Conservation (phyloP, 2,113 vertebrate genomes). For the Leptosomus discolor region DNA sequence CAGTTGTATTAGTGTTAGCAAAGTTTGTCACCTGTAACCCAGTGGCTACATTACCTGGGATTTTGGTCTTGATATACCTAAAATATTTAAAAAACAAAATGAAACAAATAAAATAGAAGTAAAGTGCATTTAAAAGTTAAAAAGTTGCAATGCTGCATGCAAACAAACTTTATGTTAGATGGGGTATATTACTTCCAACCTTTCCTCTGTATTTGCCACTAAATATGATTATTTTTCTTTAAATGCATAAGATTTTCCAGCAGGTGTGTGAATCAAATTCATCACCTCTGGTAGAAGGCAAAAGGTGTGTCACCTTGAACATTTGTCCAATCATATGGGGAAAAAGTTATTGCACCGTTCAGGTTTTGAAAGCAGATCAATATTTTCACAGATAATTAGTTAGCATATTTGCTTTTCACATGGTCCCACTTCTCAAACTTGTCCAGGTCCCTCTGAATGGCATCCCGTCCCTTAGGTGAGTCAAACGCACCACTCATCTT, state of each 20-base stretch:
- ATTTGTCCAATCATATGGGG: not conserved
- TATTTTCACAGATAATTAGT: not conserved
- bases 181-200: accelerated
- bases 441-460: no score
- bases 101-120: not conserved
- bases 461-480: no score
- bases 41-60: not conserved
- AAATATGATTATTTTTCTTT: not conserved
- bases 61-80: not conserved
- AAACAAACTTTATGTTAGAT: not conserved
- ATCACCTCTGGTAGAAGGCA: not conserved
- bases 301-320: not conserved
- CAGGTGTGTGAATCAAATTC: not conserved
- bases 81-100: not conserved
- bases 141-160: not conserved
- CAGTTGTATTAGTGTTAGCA: not conserved
- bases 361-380: not conserved
- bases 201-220: not conserved
- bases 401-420: not conserved
- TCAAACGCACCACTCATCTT: no score
- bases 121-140: not conserved
- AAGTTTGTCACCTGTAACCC: not conserved
- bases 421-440: no score
- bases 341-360: not conserved
- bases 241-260: not conserved